Base-by-base conservation (phyloP, 2,113 vertebrate genomes). In the Sylvilagus bachmani region DNA sequence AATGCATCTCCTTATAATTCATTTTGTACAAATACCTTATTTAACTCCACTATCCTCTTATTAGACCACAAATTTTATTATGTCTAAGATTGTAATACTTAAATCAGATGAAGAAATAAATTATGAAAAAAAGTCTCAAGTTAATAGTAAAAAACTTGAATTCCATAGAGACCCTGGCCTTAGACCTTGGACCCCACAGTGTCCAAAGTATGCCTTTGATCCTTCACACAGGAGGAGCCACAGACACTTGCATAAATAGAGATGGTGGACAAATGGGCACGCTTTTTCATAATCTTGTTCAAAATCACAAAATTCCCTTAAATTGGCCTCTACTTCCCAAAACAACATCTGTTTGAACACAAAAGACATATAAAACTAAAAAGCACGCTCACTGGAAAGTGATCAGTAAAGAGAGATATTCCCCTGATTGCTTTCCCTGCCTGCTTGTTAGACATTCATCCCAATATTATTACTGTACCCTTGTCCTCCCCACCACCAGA, bases 321-420 rank as follows among this genome's bases (percentile, higher is more conserved):
- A 64, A 61, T 69, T 91, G 36, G 21, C 27, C 31, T 81, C 55
- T 89, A 55, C 64, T 6, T 2, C 24, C 13, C 62, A 10, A 49
- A 75, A 81, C 8, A 73, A 61, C 58, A 22, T 69, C 38, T 82
- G 29, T 10, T 36, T 89, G 13, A 38, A 11, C n/a, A 64, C 10
- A 66, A 73, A 87, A 83, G 49, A 77, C 89, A 89, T 70, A 36
- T n/a, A 91, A 81, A 93, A 94, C 5, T 77, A 64, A 94, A 33
- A 70, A 69, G 44, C 61, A 75, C 51, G 7, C 10, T 36, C 70
- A 12, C 2, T 69, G 55, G n/a, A 94, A 94, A 66, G 24, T 31
- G 33, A 51, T 77, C 58, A 5, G 11, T 55, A 70, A 85, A 92
- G 27, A 51, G 9, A 3, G 22, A n/a, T 31, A 13, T 4, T 31